phyloP scores from a whole-genome alignment of 2,797 vertebrate species.

The Anabacerthia variegaticeps region DNA sequence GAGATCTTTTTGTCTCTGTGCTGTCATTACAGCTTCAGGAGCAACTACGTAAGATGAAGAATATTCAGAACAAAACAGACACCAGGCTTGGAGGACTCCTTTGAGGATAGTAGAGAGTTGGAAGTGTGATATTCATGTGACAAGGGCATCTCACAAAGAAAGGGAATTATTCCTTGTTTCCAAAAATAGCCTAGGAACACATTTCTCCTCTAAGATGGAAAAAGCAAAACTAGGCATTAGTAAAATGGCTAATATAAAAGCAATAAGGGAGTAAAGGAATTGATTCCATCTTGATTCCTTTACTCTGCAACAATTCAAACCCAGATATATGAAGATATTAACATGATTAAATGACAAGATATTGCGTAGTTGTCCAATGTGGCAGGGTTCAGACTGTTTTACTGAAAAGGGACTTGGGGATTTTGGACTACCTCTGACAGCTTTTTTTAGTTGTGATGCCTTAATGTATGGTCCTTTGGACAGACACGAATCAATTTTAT shows the following conservation, averaged over 20 bases:
- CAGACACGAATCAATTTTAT: neutral
- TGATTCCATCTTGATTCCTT: neutral
- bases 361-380: neutral
- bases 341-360: neutral
- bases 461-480: neutral
- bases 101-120: neutral
- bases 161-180: neutral
- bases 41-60: neutral
- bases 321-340: neutral
- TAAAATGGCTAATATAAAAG: neutral
- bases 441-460: neutral
- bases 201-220: neutral
- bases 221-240: neutral
- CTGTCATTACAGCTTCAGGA: neutral
- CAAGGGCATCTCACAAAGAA: neutral
- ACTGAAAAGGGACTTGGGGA: rapidly evolving
- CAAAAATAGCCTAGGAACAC: neutral
- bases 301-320: neutral
- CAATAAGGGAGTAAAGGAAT: neutral
- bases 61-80: neutral
- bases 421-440: neutral
- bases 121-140: neutral
- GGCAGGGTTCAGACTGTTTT: neutral
- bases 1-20: neutral
- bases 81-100: neutral